Percentiles rank a stretch among this genome's conserved stretches.
phyloP scores from a whole-genome alignment of 2,888 invertebrate species.

The Pammene fasciana region DNA sequence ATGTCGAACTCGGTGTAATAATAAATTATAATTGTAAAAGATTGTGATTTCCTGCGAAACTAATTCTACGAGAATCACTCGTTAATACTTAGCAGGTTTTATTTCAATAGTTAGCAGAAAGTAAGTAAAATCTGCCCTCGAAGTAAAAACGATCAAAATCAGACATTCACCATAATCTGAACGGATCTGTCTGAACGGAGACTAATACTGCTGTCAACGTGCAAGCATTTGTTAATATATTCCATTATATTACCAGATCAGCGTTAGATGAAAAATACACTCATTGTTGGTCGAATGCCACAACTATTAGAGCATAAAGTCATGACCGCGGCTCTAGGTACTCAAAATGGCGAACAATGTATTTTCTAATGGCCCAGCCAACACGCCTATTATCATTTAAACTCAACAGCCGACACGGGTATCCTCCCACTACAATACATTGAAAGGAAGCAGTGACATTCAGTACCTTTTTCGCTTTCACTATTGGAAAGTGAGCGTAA shows the following conservation, averaged over 20 bases:
- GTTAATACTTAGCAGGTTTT: not conserved
- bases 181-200: not conserved
- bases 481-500: conserved; percentile 84
- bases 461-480: conserved; percentile 81
- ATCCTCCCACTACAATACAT: conserved; percentile 78
- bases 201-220: not conserved
- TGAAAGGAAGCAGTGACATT: conserved; percentile 82
- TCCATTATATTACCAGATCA: conserved; percentile 3
- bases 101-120: not conserved
- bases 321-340: conserved; percentile 48
- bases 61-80: not conserved
- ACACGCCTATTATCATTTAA: conserved; percentile 71
- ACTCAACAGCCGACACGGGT: conserved; percentile 57
- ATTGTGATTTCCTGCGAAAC: not conserved
- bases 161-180: not conserved
- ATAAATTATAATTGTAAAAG: not conserved
- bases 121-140: not conserved
- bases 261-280: conserved; percentile 23
- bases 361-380: conserved; percentile 58
- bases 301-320: conserved; percentile 42
- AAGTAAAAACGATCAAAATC: not conserved
- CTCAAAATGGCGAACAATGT: conserved; percentile 64
- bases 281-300: conserved; percentile 37
- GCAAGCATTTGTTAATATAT: not conserved
- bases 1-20: not conserved